Conservation (phyloP, 2,888 invertebrate genomes). For the Drosophila nigricruria region DNA sequence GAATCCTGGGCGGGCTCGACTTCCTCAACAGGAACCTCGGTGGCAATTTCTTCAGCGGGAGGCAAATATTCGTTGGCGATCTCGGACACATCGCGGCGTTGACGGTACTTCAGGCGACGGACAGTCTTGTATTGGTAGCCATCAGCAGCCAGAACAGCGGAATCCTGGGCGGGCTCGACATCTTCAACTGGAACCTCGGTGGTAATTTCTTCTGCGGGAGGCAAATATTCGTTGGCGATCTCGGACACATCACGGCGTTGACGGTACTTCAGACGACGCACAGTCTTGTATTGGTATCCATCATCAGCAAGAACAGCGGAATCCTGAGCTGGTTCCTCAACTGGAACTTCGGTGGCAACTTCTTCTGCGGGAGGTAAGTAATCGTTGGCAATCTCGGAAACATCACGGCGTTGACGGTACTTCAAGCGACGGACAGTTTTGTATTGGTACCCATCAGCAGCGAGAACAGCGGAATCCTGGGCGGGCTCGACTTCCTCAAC, state of each 20-base stretch:
- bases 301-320: constrained; percentile 23
- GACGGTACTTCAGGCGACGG: constrained; percentile 71
- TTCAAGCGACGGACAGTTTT: constrained; percentile 3
- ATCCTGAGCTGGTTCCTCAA: constrained; percentile 11
- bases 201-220: constrained; percentile 23
- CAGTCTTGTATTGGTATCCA: constrained; percentile 37
- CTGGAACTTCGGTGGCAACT: not conserved
- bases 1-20: constrained; percentile 34
- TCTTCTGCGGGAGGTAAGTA: constrained; percentile 1
- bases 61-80: constrained; percentile 67
- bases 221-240: constrained; percentile 35
- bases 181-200: constrained; percentile 27
- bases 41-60: constrained; percentile 52
- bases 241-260: constrained; percentile 38
- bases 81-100: constrained; percentile 77
- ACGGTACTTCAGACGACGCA: constrained; percentile 37
- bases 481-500: not conserved
- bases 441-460: constrained; percentile 3
- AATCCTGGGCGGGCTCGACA: constrained; percentile 29
- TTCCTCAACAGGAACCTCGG: constrained; percentile 50
- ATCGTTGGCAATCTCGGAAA: constrained; percentile 1
- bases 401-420: constrained; percentile 13
- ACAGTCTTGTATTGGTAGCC: constrained; percentile 80
- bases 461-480: constrained; percentile 5
- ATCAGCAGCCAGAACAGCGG: constrained; percentile 56